These are phyloP conservation scores for Phalacrocorax carbo DNA, from an alignment of 2,113 vertebrate species.

Conservation along the genomic window DNA sequence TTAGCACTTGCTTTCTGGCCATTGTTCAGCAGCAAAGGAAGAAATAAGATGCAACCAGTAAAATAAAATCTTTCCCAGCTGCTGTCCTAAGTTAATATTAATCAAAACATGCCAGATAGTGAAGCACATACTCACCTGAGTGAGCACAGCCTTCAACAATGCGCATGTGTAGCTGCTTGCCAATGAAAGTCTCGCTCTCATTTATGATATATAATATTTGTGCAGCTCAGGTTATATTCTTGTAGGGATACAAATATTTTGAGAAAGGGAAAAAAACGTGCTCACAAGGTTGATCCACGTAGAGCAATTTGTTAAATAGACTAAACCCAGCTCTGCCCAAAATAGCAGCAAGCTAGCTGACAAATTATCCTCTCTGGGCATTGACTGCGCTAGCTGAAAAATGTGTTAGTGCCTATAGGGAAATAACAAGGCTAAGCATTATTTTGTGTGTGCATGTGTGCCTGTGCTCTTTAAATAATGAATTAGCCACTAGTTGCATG, in stretches of 20 bases:
- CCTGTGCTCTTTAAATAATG: neutral
- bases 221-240: neutral
- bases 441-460: neutral
- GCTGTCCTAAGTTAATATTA: neutral
- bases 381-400: constrained; percentile 33
- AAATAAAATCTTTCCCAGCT: neutral
- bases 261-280: neutral
- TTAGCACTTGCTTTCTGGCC: neutral
- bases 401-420: neutral
- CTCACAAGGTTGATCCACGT: neutral
- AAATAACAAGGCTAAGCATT: constrained; percentile 34
- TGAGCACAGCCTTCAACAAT: neutral
- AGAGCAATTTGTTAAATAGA: constrained; percentile 33
- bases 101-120: neutral
- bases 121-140: neutral
- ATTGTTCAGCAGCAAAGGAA: neutral
- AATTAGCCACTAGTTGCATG: neutral
- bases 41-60: neutral
- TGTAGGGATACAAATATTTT: constrained; percentile 11
- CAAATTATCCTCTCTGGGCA: constrained; percentile 35
- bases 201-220: neutral
- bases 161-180: neutral
- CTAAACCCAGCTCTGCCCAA: constrained; percentile 16
- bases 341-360: constrained; percentile 46
- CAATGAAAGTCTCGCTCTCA: neutral